Percentiles rank a stretch among this genome's conserved stretches.
Evolutionary conservation across 2,113 vertebrate genomes (phyloP).

Genomic region (Erythrocercus mccallii): DNA sequence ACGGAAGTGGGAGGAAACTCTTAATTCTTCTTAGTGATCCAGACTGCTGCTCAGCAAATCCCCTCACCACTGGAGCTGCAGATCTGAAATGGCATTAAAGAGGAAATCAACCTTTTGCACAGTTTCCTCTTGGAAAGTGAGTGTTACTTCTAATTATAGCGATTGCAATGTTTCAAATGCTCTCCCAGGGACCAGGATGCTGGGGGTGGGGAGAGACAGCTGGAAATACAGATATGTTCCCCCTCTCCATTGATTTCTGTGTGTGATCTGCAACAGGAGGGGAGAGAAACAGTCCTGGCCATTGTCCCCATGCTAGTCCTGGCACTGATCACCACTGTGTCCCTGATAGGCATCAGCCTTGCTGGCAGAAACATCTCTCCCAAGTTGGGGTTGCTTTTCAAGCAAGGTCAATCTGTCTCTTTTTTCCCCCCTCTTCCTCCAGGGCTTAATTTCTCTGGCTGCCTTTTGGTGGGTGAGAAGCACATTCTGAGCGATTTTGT

Average conservation of each 20-base stretch:
- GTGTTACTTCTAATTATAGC: conserved; percentile 56
- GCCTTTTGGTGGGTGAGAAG: not conserved
- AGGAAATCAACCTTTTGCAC: conserved; percentile 63
- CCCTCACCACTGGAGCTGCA: not conserved
- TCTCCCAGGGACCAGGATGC: not conserved
- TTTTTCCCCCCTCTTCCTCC: not conserved
- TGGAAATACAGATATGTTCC: not conserved
- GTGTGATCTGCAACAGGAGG: not conserved
- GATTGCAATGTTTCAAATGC: not conserved
- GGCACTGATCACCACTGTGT: accelerated
- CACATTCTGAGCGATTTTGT: accelerated
- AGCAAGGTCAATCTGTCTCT: not conserved
- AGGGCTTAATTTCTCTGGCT: not conserved
- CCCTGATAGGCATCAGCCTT: accelerated
- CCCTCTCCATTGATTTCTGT: not conserved
- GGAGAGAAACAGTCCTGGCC: not conserved
- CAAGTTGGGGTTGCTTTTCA: not conserved
- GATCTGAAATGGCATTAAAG: conserved; percentile 11
- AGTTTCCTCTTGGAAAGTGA: conserved; percentile 58
- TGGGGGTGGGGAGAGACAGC: not conserved
- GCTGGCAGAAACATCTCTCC: not conserved
- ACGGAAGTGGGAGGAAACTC: not conserved
- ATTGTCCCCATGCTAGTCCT: accelerated
- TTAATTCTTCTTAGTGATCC: not conserved
- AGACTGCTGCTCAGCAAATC: not conserved